Percentiles rank a stretch among this genome's conserved stretches.
Conservation (phyloP, 2,113 vertebrate genomes). For the Emydura subglobosa region DNA sequence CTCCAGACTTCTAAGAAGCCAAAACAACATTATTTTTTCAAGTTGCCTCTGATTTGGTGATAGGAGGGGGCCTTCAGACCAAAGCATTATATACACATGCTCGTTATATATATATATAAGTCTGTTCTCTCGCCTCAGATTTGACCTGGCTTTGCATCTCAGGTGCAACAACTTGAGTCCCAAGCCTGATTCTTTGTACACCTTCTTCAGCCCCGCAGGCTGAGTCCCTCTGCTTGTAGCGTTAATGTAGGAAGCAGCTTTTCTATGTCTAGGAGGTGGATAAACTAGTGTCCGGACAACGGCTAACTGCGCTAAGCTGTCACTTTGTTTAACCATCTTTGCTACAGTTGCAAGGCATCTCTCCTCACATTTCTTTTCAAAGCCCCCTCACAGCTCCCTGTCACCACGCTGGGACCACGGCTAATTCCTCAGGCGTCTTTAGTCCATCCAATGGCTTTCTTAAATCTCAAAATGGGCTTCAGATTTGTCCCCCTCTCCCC, state of each 20-base stretch:
- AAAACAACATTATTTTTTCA: background rate
- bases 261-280: background rate
- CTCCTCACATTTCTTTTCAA: background rate
- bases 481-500: background rate
- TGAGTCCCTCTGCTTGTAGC: background rate
- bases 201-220: no score
- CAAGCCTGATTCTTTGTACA: background rate
- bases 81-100: no score
- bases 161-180: background rate
- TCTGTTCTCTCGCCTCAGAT: background rate
- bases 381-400: background rate
- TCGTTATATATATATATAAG: no score
- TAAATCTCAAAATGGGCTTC: background rate
- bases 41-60: background rate
- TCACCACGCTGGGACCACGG: no score
- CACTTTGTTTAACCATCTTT: background rate
- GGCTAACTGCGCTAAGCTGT: background rate
- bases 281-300: background rate
- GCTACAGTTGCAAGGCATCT: background rate
- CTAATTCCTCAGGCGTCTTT: background rate
- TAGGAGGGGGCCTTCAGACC: background rate
- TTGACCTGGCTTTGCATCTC: background rate
- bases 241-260: background rate
- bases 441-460: background rate
- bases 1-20: background rate